A percentile compares a stretch with the other conserved stretches of the same genome.
These are phyloP conservation scores for Petrolisthes cinctipes DNA, from an alignment of 2,888 invertebrate genomes.

Conservation along the genomic window DNA sequence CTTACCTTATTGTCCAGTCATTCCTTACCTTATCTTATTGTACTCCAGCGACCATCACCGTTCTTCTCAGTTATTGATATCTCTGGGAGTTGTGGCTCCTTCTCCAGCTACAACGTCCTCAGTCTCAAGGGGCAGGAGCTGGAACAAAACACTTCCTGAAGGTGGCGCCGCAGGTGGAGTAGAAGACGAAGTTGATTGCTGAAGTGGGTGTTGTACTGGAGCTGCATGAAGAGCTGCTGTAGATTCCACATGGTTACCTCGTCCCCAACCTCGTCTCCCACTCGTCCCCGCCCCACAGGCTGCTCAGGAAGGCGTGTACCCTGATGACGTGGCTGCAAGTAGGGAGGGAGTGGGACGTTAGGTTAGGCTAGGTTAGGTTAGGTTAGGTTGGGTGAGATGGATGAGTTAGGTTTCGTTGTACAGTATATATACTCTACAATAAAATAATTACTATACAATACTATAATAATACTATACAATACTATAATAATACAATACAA, in stretches of 20 bases:
- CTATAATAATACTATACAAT: no score
- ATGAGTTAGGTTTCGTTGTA: no score
- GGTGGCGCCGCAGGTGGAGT: constrained; percentile 76
- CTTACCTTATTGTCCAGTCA: no score
- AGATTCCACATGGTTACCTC: constrained; percentile 72
- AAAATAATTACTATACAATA: no score
- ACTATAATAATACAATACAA: no score
- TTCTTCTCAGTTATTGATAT: constrained; percentile 34
- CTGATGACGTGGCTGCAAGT: constrained; percentile 78
- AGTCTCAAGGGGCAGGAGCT: constrained; percentile 66
- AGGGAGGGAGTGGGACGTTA: neutral
- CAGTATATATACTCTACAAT: no score
- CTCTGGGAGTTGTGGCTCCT: constrained; percentile 43
- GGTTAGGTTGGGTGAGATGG: no score
- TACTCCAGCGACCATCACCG: no score
- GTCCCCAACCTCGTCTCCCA: constrained; percentile 66
- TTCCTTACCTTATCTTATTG: no score
- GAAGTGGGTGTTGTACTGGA: constrained; percentile 79
- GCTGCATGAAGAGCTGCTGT: constrained; percentile 76
- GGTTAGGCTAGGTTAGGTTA: neutral
- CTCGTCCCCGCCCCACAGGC: constrained; percentile 66
- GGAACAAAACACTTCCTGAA: constrained; percentile 74
- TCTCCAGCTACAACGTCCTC: constrained; percentile 33
- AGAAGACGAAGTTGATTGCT: constrained; percentile 77
- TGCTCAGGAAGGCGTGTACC: constrained; percentile 74